Base-by-base conservation (phyloP, 2,797 vertebrate species). In the Characodon lateralis region DNA sequence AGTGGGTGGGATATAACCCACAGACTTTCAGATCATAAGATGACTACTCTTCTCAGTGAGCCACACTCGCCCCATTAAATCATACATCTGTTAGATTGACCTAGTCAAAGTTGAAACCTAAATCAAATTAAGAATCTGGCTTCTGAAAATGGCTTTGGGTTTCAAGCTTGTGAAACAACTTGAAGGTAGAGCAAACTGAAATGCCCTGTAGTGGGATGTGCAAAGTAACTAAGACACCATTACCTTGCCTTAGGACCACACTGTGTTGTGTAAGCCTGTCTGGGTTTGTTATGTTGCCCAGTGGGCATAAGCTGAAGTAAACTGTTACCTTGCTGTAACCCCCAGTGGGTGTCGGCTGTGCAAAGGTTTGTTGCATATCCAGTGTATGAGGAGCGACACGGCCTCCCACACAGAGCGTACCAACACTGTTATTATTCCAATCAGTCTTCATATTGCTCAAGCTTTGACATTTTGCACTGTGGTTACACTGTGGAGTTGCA, bases 371-470 rank as follows among this genome's bases (percentile, higher is more conserved):
- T 79, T 63, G 75, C 66, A 70, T 65, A 78, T 77, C 55, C 71
- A 59, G 48, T 76, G 72, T 77, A 84, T 69, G 84, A 81, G 84
- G 78, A 82, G 78, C 31, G 61, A 80, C 76, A 75, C 35, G 16
- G 74, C 75, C 82, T 82, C 81, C 87, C 81, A 71, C 77, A 24
- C 76, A 65, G 72, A 82, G 72, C 76, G 65, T 55, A 65, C 75
- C 83, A 68, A 80, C 66, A 18, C 22, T 79, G 73, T 75, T 80
- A 81, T 88, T 81, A 85, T 84, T 80, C 77, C 80, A 86, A 87
- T 90, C 85, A 89, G 74, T 80, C 58, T 83, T 80, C 69, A 82
- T 71, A 63, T 70, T 70, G 55, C 63, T 63, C 31, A 50, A 66
- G 69, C 59, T 78, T 35, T 65, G 53, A 80, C 75, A 71, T 81